Conservation (phyloP, 2,797 vertebrate genomes). For the Ataeniobius toweri region DNA sequence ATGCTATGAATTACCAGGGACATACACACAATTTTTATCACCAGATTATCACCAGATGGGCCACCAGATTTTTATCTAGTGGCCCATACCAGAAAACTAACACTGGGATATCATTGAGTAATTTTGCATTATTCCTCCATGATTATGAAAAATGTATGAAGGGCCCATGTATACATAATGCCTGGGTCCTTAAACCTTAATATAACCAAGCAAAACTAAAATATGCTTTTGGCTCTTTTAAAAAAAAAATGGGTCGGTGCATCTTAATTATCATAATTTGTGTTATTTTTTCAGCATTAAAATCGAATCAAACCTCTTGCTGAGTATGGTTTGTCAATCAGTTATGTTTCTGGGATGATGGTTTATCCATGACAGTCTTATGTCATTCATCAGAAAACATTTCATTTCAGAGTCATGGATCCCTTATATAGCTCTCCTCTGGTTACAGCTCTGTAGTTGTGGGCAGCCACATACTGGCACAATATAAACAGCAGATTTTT, state of each 20-base stretch:
- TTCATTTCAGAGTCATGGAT: slow-evolving; percentile 5
- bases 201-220: not conserved
- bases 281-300: not conserved
- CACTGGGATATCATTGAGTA: not conserved
- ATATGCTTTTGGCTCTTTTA: not conserved
- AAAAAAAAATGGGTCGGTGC: not conserved
- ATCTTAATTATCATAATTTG: not conserved
- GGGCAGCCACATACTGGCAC: not conserved
- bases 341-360: not conserved
- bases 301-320: not conserved
- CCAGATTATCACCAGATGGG: too few relatives aligned
- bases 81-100: not conserved
- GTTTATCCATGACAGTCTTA: slow-evolving; percentile 1
- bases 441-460: slow-evolving; percentile 20
- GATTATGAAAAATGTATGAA: not conserved
- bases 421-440: slow-evolving; percentile 6
- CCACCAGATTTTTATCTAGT: not conserved
- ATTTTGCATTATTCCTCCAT: not conserved
- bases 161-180: not conserved
- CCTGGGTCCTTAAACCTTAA: not conserved
- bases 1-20: not conserved
- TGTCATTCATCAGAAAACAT: slow-evolving; percentile 7
- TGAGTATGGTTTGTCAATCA: not conserved
- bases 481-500: slow-evolving; percentile 36
- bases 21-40: too few relatives aligned